Evolutionary conservation across 2,797 vertebrate genomes (phyloP).

Genomic region (Parauchenoglanis punctatus): DNA sequence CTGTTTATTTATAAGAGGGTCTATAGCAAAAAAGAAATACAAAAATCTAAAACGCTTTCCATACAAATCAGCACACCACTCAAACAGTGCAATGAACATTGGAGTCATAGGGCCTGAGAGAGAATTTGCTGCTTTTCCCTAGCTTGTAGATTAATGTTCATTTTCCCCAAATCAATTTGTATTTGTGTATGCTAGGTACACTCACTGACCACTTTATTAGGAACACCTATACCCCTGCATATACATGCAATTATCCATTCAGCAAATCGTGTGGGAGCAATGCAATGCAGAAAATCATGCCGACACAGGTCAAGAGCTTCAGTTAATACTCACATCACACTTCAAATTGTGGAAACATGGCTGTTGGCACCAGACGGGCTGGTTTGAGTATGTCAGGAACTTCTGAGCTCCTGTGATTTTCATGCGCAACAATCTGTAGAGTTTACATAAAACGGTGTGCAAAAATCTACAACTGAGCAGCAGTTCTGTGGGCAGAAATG

Average conservation of each 20-base stretch:
- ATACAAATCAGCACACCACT: background rate
- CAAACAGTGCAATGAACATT: background rate
- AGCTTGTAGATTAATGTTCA: background rate
- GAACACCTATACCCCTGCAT: background rate
- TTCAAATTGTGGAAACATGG: background rate
- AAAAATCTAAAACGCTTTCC: background rate
- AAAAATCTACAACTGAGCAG: background rate
- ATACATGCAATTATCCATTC: background rate
- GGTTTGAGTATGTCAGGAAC: background rate
- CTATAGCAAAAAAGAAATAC: background rate
- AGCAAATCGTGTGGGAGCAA: background rate
- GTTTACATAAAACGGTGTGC: background rate
- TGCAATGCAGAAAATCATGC: background rate
- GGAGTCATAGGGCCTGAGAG: background rate
- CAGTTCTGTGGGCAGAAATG: background rate
- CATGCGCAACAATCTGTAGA: background rate
- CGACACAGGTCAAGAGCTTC: background rate
- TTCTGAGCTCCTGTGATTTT: background rate
- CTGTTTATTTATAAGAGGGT: background rate
- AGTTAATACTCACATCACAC: background rate
- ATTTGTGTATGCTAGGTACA: background rate
- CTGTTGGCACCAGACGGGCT: background rate
- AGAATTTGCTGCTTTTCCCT: background rate
- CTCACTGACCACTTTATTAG: background rate
- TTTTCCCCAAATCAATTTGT: background rate